A percentile compares a stretch with the other conserved stretches of the same genome.
These are phyloP conservation scores for Sthenelais limicola DNA, from an alignment of 2,888 invertebrate genomes.

Conservation along the genomic window DNA sequence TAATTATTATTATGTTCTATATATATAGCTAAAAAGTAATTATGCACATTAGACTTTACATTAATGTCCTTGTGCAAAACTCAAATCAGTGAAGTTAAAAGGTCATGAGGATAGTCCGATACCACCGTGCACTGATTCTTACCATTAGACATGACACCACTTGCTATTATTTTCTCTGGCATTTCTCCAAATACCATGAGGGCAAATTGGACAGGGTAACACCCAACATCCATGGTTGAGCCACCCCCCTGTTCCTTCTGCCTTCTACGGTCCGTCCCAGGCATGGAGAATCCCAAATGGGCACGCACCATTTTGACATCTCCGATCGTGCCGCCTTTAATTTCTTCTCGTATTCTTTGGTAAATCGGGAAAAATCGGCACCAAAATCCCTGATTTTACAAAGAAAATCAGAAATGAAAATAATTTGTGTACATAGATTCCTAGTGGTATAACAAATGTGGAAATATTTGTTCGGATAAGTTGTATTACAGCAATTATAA, in stretches of 20 bases:
- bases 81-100: too few species aligned
- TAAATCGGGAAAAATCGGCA: conserved; percentile 87
- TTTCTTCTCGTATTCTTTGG: conserved; percentile 79
- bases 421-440: background rate
- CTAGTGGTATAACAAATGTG: background rate
- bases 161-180: conserved; percentile 77
- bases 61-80: too few species aligned
- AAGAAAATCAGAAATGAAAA: background rate
- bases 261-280: conserved; percentile 74
- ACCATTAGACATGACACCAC: conserved; percentile 62
- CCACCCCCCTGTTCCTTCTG: conserved; percentile 84
- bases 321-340: conserved; percentile 85
- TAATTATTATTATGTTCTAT: too few species aligned
- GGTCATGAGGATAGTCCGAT: too few species aligned
- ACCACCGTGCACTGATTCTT: too few species aligned
- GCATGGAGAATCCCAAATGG: conserved; percentile 78
- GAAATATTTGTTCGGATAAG: too few species aligned
- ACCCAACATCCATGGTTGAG: conserved; percentile 60
- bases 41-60: too few species aligned
- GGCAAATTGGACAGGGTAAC: conserved; percentile 60
- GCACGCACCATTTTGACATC: conserved; percentile 79
- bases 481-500: too few species aligned
- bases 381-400: conserved; percentile 85
- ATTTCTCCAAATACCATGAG: conserved; percentile 77
- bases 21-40: too few species aligned